A percentile compares a stretch with the other conserved stretches of the same genome.
Conservation (phyloP, 2,888 invertebrate species). For the Unio delphinus region DNA sequence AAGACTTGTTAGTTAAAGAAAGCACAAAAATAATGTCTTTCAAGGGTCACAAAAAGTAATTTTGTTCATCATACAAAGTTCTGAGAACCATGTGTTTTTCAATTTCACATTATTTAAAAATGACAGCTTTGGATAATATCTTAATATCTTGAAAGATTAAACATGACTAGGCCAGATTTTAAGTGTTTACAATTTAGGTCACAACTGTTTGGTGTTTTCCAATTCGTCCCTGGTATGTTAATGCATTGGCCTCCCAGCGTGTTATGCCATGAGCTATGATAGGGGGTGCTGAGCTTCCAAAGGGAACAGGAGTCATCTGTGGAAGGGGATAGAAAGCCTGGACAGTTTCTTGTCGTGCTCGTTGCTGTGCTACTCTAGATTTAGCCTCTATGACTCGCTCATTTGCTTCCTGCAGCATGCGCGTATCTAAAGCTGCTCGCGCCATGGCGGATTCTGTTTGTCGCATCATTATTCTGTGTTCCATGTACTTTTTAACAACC, state of each 20-base stretch:
- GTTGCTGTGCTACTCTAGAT: constrained; percentile 60
- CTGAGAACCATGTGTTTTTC: too few relatives aligned
- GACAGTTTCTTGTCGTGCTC: constrained; percentile 51
- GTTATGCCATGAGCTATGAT: constrained; percentile 41
- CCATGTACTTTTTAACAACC: constrained; percentile 65
- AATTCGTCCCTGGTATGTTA: constrained; percentile 45
- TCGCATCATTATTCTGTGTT: constrained; percentile 65
- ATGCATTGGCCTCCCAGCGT: constrained; percentile 46
- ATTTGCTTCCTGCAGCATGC: constrained; percentile 65
- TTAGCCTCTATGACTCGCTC: constrained; percentile 62
- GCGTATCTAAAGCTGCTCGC: constrained; percentile 60
- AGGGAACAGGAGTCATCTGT: constrained; percentile 39
- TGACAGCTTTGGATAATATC: too few relatives aligned
- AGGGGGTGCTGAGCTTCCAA: constrained; percentile 28
- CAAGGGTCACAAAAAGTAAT: too few relatives aligned
- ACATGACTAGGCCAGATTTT: too few relatives aligned
- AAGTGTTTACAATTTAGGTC: constrained; percentile 9
- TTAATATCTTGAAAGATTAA: too few relatives aligned
- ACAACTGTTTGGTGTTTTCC: constrained; percentile 53
- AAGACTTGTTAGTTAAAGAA: too few relatives aligned
- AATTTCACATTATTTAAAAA: too few relatives aligned
- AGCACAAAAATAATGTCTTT: too few relatives aligned
- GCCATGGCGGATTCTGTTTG: constrained; percentile 66
- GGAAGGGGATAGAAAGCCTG: constrained; percentile 60
- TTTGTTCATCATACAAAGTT: too few relatives aligned